Evolutionary conservation across 1,140 invertebrate species (phyloP).

Genomic region (Drosophila willistoni): DNA sequence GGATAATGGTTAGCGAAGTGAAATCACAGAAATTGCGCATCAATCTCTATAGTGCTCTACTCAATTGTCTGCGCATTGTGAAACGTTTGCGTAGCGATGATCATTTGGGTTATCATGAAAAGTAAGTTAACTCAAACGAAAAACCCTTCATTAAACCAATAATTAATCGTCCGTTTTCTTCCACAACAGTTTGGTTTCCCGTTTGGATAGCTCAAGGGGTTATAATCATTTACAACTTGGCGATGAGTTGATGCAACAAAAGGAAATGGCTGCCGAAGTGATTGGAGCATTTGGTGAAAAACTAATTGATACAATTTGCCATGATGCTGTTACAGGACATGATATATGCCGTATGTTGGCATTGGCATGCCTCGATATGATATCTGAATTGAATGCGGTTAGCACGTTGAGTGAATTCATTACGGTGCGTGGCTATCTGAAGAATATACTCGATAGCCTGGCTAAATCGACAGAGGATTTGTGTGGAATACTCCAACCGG

Average conservation of each 20-base stretch:
- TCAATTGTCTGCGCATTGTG: constrained; percentile 91
- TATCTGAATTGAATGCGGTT: constrained; percentile 89
- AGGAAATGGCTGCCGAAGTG: constrained; percentile 84
- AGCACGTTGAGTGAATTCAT: constrained; percentile 90
- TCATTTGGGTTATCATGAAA: constrained; percentile 55
- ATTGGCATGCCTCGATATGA: constrained; percentile 90
- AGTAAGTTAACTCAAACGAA: constrained; percentile 40
- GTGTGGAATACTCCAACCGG: constrained; percentile 87
- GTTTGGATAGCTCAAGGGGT: constrained; percentile 84
- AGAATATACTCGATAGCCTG: constrained; percentile 92
- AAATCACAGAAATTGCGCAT: constrained; percentile 92
- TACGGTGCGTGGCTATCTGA: constrained; percentile 91
- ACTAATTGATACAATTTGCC: constrained; percentile 91
- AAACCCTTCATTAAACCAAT: neutral
- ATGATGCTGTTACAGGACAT: constrained; percentile 93
- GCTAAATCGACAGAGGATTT: constrained; percentile 90
- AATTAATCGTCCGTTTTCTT: neutral
- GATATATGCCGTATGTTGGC: constrained; percentile 95
- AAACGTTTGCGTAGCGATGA: constrained; percentile 82
- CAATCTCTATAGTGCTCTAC: constrained; percentile 91
- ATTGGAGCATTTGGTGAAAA: constrained; percentile 90
- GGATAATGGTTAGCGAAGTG: constrained; percentile 88
- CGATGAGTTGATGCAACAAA: constrained; percentile 29
- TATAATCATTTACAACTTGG: constrained; percentile 52
- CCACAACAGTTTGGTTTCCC: constrained; percentile 84